Evolutionary conservation across 2,888 invertebrate genomes (phyloP).

Genomic region (Phania funesta): DNA sequence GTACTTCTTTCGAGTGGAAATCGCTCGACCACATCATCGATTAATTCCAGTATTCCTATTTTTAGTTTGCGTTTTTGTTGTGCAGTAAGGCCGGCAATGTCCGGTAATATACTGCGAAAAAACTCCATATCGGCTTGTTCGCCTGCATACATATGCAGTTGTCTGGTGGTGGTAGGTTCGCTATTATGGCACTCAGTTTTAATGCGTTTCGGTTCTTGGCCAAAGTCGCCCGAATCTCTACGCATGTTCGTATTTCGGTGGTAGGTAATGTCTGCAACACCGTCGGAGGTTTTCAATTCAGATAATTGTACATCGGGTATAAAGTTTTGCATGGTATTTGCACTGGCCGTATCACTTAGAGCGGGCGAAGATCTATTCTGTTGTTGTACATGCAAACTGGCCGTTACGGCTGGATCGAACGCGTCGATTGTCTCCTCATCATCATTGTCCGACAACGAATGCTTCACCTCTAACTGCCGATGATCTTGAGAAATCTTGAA

Average conservation of each 20-base stretch:
- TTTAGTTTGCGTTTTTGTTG: conserved; percentile 82
- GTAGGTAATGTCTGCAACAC: conserved; percentile 63
- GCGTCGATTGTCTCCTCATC: conserved; percentile 79
- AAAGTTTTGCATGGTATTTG: conserved; percentile 77
- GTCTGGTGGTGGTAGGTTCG: conserved; percentile 71
- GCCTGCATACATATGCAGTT: conserved; percentile 68
- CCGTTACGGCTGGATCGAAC: conserved; percentile 74
- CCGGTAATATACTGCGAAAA: conserved; percentile 82
- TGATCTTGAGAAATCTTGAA: conserved; percentile 58
- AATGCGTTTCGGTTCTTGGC: conserved; percentile 74
- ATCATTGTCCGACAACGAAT: conserved; percentile 77
- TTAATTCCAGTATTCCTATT: conserved; percentile 81
- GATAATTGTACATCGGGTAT: conserved; percentile 77
- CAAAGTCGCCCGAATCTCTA: conserved; percentile 60
- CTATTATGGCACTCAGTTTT: conserved; percentile 74
- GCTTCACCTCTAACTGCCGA: conserved; percentile 73
- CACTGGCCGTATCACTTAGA: conserved; percentile 77
- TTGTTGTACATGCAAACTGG: conserved; percentile 67
- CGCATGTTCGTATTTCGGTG: conserved; percentile 59
- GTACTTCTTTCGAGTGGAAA: conserved; percentile 72
- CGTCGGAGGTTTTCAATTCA: conserved; percentile 70
- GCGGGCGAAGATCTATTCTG: conserved; percentile 71
- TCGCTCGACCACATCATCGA: conserved; percentile 80
- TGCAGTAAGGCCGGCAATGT: conserved; percentile 81
- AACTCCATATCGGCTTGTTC: conserved; percentile 80